Evolutionary conservation across 2,797 vertebrate genomes (phyloP), one percentile per base, ranked within the genome.

Genomic region (Eulemur albifrons): DNA sequence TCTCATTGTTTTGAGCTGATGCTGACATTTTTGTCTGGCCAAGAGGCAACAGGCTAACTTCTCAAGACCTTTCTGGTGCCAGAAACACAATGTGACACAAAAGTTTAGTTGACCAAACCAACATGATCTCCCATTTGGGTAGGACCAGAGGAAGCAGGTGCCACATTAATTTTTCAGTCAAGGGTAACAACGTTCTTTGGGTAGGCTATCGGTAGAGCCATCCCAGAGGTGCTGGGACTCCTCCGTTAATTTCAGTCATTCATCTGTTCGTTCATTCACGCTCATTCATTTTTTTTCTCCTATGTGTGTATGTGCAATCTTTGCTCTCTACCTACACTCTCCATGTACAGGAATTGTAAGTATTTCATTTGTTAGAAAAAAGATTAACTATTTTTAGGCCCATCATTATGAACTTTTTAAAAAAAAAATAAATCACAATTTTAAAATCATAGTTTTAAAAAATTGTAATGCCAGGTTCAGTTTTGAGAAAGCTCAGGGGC

Each of bases 301-400:
- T 21, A 18, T 25, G 17, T 69, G 38, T 69, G 1, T 32, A 18
- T 21, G 9, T 8, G 0, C 38, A 43, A 0, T 79, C 50, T 59
- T 90, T 61, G 4, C 15, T 73, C 30, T 75, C 50, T 35, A 23
- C 43, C 52, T 77, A 1, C 4, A 10, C n/a, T 50, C 61, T 95
- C 40, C 32, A 1, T 43, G 4, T 23, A 32, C 17, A 27, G 0
- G 32, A 61, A 50, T 48, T 63, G 27, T n/a, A 90, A 59, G 14
- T 61, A 35, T 87, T 80, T 87, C 40, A 76, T 63, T 87, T 92
- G 17, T 48, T 40, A 12, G 14, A 80, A 91, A 75, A 83, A 63
- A 67, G 21, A 43, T 63, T 40, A 65, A 69, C 38, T 59, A n/a
- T 77, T 80, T 48, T 6, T 2, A 63, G 52, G 32, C 45, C 59